A percentile compares a stretch with the other conserved stretches of the same genome.
Evolutionary conservation across 2,113 vertebrate genomes (phyloP).

Genomic region (Spizaetus ornatus): DNA sequence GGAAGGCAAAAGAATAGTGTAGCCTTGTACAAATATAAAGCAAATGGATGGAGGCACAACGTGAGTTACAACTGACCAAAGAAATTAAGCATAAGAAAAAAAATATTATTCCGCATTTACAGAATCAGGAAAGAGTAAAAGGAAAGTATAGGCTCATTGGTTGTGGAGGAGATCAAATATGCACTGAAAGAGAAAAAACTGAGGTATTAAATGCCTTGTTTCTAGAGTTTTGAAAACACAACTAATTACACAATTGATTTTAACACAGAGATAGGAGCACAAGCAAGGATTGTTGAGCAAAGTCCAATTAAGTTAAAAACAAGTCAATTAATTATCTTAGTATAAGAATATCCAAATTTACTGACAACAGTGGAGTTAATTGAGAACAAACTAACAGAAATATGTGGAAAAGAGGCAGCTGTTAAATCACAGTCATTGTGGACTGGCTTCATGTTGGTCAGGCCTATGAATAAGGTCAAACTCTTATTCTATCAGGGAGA

Average conservation of each 20-base stretch:
- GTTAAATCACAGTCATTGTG: not conserved
- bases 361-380: not conserved
- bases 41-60: not conserved
- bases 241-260: not conserved
- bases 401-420: not conserved
- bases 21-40: not conserved
- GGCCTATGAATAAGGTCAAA: not conserved
- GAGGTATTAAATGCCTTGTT: not conserved
- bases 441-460: not conserved
- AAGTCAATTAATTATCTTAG: not conserved
- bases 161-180: not conserved
- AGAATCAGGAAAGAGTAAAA: not conserved
- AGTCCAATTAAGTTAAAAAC: not conserved
- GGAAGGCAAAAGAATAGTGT: not conserved
- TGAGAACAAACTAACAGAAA: not conserved
- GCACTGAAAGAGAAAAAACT: not conserved
- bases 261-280: rapidly evolving
- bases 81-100: not conserved
- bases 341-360: not conserved
- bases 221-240: not conserved
- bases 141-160: not conserved
- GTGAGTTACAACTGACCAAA: not conserved
- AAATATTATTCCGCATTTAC: not conserved
- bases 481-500: not conserved
- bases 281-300: not conserved